Base-by-base conservation (phyloP, 1,140 invertebrate genomes). In the Drosophila triauraria region DNA sequence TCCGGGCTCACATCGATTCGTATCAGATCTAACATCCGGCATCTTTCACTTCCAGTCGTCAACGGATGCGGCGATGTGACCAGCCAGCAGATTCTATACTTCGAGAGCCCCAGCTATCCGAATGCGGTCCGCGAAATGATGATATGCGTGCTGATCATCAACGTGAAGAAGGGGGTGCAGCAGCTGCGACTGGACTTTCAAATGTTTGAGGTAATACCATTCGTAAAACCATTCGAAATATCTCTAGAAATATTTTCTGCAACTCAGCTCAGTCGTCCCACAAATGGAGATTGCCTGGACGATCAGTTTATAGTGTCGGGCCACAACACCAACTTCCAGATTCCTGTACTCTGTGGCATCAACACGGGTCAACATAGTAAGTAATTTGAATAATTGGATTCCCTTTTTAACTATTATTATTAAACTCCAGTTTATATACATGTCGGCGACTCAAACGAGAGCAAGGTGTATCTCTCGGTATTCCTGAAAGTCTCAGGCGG, bases 291-390 rank as follows among this genome's bases (percentile, higher is more conserved):
- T 35, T 97, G 96, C 86, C 80, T 94, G 27, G 93, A 94, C 9
- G 96, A 97, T 87, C 94, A 95, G 64, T 95, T 97, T 64, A 93
- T 95, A 3, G 94, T 97, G 23, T 94, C 94, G 2, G 96, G 96
- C 12, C 95, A 96, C 82, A 96, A 96, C 88, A 82, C 94, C 0
- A 96, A 96, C 78, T 95, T 94, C 61, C 83, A 94, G 7, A 93
- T 96, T 27, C 96, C 96, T 1, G 93, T 95, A 10, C 90, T 97
- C 20, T 97, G 96, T 91, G 96, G 96, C 27, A 94, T 95, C 38
- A 97, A 97, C 78, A 95, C 94, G 4, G 96, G 96, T 2, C 96
- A 96, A 91, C 96, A 97, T 83, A 92, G 96, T 97, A 93, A 94
- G 93, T 93, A 51, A 4, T 12, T 2, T 8, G 2, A 35, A 35